A percentile compares a stretch with the other conserved stretches of the same genome.
phyloP scores from a whole-genome alignment of 2,888 invertebrate species.

The Sipha maydis region DNA sequence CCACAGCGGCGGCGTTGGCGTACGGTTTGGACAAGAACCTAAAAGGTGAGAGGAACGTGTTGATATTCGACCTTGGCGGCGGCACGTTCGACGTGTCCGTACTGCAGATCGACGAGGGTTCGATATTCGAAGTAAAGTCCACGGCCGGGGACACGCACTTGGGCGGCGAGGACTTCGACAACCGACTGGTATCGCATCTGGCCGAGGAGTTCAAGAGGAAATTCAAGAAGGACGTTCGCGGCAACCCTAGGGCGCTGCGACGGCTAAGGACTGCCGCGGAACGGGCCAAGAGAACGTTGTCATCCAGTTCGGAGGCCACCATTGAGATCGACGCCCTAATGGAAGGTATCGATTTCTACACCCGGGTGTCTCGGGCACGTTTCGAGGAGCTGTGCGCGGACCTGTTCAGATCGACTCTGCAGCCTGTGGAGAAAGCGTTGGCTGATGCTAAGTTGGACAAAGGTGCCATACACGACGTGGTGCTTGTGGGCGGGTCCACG shows the following conservation, averaged over 20 bases:
- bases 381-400: constrained; percentile 81
- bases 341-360: constrained; percentile 72
- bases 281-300: constrained; percentile 70
- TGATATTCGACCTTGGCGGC: too few species aligned
- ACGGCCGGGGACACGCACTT: constrained; percentile 74
- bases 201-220: too few species aligned
- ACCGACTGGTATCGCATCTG: too few species aligned
- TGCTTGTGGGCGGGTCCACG: constrained; percentile 83
- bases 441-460: constrained; percentile 83
- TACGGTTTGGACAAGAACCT: constrained; percentile 24
- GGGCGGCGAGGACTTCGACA: constrained; percentile 74
- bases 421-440: constrained; percentile 82
- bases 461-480: constrained; percentile 79
- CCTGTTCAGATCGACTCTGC: constrained; percentile 77
- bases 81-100: too few species aligned
- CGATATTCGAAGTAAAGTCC: constrained; percentile 29
- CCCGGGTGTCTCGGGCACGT: constrained; percentile 77
- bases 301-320: constrained; percentile 70
- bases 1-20: constrained; percentile 45
- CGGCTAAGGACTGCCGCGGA: constrained; percentile 71
- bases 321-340: constrained; percentile 70
- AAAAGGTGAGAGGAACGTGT: constrained; percentile 65
- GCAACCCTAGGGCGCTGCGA: constrained; percentile 64
- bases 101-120: constrained; percentile 76
- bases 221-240: constrained; percentile 68